Evolutionary conservation across 2,888 invertebrate species (phyloP), one percentile per base, ranked within the genome.

Genomic region (Acanthosepion lycidas): DNA sequence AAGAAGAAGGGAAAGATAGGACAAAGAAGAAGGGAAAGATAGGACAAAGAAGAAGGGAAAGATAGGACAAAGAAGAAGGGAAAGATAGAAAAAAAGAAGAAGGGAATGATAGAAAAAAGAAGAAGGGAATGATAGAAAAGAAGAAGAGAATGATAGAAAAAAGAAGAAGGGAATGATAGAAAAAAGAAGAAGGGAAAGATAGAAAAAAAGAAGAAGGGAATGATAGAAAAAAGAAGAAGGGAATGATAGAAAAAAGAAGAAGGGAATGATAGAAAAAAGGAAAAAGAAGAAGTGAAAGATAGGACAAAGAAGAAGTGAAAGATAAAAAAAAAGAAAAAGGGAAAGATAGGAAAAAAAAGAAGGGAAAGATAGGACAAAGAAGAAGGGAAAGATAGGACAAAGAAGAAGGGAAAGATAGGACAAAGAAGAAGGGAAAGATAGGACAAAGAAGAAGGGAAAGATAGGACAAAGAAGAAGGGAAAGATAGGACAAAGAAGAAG

Each of bases 41-140:
- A n/a, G n/a, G n/a, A 15, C 2, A 23, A 55, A 20, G 9, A 15
- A 78, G n/a, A 9, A 78, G 5, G n/a, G 78, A 28, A 9, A n/a
- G n/a, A n/a, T n/a, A n/a, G 8, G n/a, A 8, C n/a, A n/a, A 0
- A n/a, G 12, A 28, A n/a, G 12, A 8, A 1, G n/a, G 1, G 18
- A 26, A 26, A 26, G 8, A 26, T 15, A 9, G 26, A n/a, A 8
- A 26, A 0, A 26, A 3, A 64, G 26, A 26, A 26, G 23, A 59
- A 6, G 6, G 0, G 20, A 20, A 23, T 2, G 20, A 23, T 8
- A 28, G 28, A 12, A 28, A 28, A n/a, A n/a, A n/a, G n/a, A n/a
- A n/a, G n/a, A n/a, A n/a, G n/a, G n/a, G n/a, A n/a, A n/a, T n/a
- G n/a, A n/a, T n/a, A n/a, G n/a, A n/a, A n/a, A n/a, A n/a, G n/a